phyloP scores from a whole-genome alignment of 1,140 invertebrate genomes.

The Nephila pilipes region DNA sequence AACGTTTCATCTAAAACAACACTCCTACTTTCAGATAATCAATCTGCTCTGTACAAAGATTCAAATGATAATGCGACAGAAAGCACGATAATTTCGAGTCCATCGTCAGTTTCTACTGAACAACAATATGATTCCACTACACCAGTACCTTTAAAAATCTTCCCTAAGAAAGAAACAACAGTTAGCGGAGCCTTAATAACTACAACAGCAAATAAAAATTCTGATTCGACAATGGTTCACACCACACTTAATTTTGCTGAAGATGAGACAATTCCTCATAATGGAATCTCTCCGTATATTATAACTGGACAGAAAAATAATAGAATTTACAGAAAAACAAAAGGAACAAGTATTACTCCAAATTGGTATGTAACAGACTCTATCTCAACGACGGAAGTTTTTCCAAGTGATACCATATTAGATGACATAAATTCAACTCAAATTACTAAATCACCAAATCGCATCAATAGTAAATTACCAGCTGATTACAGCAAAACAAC shows the following conservation, averaged over 20 bases:
- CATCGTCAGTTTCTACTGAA: background rate
- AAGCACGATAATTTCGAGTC: background rate
- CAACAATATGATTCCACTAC: conserved; percentile 4
- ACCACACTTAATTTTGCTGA: conserved; percentile 28
- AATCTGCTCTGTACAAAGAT: background rate
- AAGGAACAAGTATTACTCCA: background rate
- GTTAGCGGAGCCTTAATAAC: background rate
- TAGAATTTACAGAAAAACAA: background rate
- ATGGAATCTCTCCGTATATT: background rate
- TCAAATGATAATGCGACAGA: background rate
- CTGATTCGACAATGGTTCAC: background rate
- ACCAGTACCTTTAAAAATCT: background rate
- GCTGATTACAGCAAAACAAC: background rate
- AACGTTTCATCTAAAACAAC: too few relatives aligned
- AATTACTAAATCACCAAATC: conserved; percentile 30
- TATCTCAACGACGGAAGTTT: background rate
- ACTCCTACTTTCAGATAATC: too few relatives aligned
- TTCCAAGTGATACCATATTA: background rate
- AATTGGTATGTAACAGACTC: background rate
- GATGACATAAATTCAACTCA: background rate
- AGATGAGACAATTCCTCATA: conserved; percentile 2
- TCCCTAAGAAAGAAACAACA: background rate
- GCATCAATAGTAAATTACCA: conserved; percentile 38
- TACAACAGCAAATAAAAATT: background rate
- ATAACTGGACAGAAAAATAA: conserved; percentile 1